A percentile compares a stretch with the other conserved stretches of the same genome.
Evolutionary conservation across 2,797 vertebrate genomes (phyloP).

Genomic region (Anguilla megastoma): DNA sequence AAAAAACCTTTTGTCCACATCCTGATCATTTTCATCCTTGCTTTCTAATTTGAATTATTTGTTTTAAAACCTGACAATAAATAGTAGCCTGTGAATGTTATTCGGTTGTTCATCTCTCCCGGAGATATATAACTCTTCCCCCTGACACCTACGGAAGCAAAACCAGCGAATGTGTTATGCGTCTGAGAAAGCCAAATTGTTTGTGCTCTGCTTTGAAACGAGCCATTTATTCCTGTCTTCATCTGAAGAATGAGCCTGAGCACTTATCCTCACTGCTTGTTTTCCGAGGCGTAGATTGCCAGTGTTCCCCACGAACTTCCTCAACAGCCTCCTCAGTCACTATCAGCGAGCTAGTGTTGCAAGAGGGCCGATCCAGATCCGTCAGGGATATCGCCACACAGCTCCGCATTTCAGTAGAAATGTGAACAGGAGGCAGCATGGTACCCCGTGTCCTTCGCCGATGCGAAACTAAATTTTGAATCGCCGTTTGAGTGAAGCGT

Average conservation of each 20-base stretch:
- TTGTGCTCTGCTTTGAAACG: too few relatives aligned
- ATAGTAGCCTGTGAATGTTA: not conserved
- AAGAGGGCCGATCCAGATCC: not conserved
- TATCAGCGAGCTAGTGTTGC: not conserved
- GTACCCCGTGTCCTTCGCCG: not conserved
- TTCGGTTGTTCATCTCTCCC: not conserved
- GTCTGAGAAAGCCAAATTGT: not conserved
- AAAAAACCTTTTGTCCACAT: not conserved
- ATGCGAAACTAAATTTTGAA: not conserved
- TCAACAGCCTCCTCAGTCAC: not conserved
- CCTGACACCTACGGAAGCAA: not conserved
- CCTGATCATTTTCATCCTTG: not conserved
- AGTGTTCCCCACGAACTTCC: not conserved
- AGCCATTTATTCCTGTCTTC: not conserved
- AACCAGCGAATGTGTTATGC: not conserved
- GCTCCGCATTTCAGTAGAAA: not conserved
- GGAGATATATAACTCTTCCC: not conserved
- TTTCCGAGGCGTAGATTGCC: not conserved
- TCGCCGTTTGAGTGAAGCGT: not conserved
- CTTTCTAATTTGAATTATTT: not conserved
- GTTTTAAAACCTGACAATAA: not conserved
- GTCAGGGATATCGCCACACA: not conserved
- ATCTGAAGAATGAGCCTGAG: not conserved
- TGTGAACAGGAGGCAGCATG: not conserved
- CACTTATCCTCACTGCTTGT: not conserved